A percentile compares a stretch with the other conserved stretches of the same genome.
Evolutionary conservation across 2,113 vertebrate species (phyloP).

Genomic region (Channa argus): DNA sequence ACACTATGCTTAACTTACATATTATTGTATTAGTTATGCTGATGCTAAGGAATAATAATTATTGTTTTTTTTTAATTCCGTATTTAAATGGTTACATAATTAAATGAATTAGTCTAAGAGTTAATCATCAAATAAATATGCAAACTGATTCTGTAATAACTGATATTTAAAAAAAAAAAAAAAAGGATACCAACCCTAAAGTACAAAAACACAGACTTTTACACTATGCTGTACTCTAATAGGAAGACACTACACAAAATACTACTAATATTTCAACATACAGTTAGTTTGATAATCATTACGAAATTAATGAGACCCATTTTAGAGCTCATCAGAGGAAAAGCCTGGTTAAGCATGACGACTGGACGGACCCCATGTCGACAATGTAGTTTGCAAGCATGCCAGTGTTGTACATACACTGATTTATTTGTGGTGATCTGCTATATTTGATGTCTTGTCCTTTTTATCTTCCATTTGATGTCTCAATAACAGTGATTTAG

Average conservation of each 20-base stretch:
- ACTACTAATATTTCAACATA: constrained; percentile 7
- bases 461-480: neutral
- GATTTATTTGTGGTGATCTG: constrained; percentile 11
- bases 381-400: constrained; percentile 11
- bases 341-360: neutral
- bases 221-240: neutral
- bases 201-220: constrained; percentile 23
- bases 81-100: neutral
- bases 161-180: too few species aligned
- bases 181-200: constrained; percentile 8
- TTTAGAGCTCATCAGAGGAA: constrained; percentile 9
- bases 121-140: neutral
- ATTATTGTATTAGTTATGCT: neutral
- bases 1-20: too few species aligned
- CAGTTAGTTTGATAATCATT: neutral
- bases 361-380: neutral
- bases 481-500: too few species aligned
- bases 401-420: constrained; percentile 9
- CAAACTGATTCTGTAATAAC: neutral
- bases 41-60: neutral
- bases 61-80: neutral
- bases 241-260: neutral
- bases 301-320: neutral
- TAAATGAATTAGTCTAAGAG: neutral
- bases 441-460: neutral